Evolutionary conservation across 2,113 vertebrate species (phyloP).

Genomic region (Drymodes brunneopygia): DNA sequence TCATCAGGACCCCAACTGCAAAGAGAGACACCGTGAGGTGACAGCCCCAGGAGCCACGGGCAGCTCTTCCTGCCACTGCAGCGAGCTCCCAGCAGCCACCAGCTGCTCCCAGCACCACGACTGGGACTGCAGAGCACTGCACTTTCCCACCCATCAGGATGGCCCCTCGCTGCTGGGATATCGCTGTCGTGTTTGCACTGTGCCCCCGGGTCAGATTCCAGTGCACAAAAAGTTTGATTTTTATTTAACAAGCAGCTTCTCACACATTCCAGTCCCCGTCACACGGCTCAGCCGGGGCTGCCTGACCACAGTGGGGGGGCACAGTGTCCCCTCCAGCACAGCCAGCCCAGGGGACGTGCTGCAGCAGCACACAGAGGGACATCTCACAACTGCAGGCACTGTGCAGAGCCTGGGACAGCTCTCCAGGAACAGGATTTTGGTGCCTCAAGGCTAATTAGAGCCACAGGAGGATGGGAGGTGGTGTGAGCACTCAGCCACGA

Average conservation of each 20-base stretch:
- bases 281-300: rapidly evolving
- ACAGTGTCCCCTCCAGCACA: neutral
- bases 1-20: slow-evolving; percentile 97
- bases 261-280: neutral
- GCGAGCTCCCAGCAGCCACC: neutral
- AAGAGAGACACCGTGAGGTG: neutral
- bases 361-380: neutral
- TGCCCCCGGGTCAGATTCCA: neutral
- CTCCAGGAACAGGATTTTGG: neutral
- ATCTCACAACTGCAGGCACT: neutral
- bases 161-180: neutral
- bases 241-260: neutral
- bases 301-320: neutral
- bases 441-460: neutral
- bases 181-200: rapidly evolving
- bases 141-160: neutral
- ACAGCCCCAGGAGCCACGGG: neutral
- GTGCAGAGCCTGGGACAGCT: neutral
- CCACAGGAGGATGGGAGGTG: neutral
- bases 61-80: rapidly evolving
- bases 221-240: neutral
- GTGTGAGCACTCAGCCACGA: rapidly evolving
- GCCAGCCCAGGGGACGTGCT: neutral
- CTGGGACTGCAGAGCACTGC: neutral
- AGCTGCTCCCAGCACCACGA: neutral